Conservation (phyloP, 2,888 invertebrate species). For the Microctonus hyperodae region DNA sequence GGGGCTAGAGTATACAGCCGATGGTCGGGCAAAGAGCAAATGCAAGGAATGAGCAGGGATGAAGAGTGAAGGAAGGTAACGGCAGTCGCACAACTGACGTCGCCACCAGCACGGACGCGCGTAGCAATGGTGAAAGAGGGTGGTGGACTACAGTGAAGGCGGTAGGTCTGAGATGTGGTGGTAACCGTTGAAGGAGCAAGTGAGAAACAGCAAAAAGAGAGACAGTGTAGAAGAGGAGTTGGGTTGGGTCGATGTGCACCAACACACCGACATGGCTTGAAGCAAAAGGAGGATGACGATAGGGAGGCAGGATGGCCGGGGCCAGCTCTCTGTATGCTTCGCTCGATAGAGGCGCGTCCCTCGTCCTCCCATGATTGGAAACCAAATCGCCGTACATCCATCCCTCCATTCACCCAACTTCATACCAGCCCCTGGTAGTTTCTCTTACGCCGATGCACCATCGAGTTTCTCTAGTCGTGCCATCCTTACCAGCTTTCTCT, state of each 20-base stretch:
- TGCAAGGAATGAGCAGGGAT: neutral
- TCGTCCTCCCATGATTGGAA: slow-evolving; percentile 64
- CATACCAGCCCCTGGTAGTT: slow-evolving; percentile 33
- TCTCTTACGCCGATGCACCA: slow-evolving; percentile 24
- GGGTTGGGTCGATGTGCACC: slow-evolving; percentile 59
- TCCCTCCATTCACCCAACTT: slow-evolving; percentile 48
- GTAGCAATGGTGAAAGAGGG: slow-evolving; percentile 38
- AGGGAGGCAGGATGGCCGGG: slow-evolving; percentile 60
- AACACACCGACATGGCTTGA: slow-evolving; percentile 56
- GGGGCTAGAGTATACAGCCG: neutral
- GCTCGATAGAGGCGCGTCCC: slow-evolving; percentile 63
- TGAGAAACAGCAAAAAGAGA: no score
- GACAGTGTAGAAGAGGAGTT: slow-evolving; percentile 38
- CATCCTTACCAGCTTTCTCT: slow-evolving; percentile 23
- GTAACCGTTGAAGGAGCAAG: slow-evolving; percentile 31
- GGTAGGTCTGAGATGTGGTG: slow-evolving; percentile 38
- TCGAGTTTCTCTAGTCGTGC: slow-evolving; percentile 18
- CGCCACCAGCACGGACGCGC: slow-evolving; percentile 18
- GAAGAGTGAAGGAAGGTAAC: slow-evolving; percentile 1
- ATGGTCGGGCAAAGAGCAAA: neutral
- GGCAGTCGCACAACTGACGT: slow-evolving; percentile 16
- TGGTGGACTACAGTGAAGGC: slow-evolving; percentile 34
- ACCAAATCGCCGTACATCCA: slow-evolving; percentile 64
- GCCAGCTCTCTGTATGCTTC: slow-evolving; percentile 55
- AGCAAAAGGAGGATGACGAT: slow-evolving; percentile 48